phyloP scores from a whole-genome alignment of 2,888 invertebrate species.

The Drosophila nr. medialis region DNA sequence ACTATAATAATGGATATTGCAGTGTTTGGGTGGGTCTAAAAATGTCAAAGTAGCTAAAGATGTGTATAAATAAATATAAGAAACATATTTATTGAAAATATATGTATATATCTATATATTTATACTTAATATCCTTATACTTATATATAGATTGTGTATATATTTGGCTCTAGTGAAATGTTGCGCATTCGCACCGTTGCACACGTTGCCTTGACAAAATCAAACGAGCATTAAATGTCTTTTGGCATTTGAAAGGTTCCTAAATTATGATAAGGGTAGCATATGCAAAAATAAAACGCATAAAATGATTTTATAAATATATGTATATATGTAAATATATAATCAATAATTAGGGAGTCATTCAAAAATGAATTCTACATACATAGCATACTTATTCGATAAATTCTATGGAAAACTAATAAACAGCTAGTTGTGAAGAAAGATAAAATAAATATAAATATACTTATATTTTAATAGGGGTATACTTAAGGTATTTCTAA shows the following conservation, averaged over 20 bases:
- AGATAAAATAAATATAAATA: background rate
- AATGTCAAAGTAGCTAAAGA: background rate
- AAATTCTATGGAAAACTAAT: background rate
- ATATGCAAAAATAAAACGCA: background rate
- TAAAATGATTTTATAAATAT: background rate
- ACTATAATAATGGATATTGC: background rate
- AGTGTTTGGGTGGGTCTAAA: background rate
- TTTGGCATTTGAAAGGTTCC: constrained; percentile 19
- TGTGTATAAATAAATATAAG: background rate
- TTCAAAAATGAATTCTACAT: background rate
- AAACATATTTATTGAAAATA: background rate
- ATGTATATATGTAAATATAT: background rate
- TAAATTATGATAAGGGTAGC: constrained; percentile 19
- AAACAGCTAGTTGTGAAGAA: background rate
- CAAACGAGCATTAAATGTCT: constrained; percentile 9
- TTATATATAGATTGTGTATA: constrained; percentile 18
- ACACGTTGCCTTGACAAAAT: constrained; percentile 28
- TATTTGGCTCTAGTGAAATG: constrained; percentile 1
- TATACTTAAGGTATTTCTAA: background rate
- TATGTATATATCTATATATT: background rate
- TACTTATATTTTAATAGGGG: background rate
- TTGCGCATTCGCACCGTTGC: constrained; percentile 59
- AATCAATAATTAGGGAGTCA: background rate
- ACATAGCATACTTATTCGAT: constrained; percentile 20
- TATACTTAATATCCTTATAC: background rate